Percentiles rank a stretch among this genome's conserved stretches.
These are phyloP conservation scores for Hypothenemus hampei DNA, from an alignment of 1,140 invertebrate species.

Conservation along the genomic window DNA sequence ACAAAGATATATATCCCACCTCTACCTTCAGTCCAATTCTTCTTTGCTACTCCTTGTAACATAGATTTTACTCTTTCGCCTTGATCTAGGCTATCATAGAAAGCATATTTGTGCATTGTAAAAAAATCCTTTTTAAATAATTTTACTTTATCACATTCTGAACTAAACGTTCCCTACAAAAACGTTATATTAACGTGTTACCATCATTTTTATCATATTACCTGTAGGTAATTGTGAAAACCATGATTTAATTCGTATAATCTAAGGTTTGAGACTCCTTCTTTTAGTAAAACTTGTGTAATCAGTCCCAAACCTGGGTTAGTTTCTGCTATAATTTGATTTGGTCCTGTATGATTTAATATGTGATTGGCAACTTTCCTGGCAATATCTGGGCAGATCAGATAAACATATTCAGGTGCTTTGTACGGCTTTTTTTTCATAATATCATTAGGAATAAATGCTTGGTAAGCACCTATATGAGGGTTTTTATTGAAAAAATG, in stretches of 20 bases:
- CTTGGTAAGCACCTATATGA: background rate
- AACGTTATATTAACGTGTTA: background rate
- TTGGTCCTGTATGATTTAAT: conserved; percentile 18
- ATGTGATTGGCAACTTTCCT: conserved; percentile 31
- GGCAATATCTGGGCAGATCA: conserved; percentile 32
- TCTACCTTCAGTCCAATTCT: conserved; percentile 40
- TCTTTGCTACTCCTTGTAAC: conserved; percentile 36
- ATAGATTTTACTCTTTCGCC: conserved; percentile 33
- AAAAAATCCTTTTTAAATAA: conserved; percentile 38
- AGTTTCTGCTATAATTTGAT: conserved; percentile 36
- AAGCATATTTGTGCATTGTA: conserved; percentile 27
- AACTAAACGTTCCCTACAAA: conserved; percentile 1
- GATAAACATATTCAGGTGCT: conserved; percentile 19
- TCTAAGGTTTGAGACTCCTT: conserved; percentile 26
- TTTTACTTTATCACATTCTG: background rate
- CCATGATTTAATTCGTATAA: conserved; percentile 38
- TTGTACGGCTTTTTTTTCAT: background rate
- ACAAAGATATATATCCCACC: background rate
- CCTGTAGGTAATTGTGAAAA: conserved; percentile 34
- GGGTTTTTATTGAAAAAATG: conserved; percentile 1
- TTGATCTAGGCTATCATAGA: conserved; percentile 36
- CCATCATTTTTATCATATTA: conserved; percentile 17
- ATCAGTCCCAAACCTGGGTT: conserved; percentile 39
- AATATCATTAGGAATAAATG: background rate
- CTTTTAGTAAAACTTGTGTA: conserved; percentile 33